Evolutionary conservation across 2,113 vertebrate species (phyloP).

Genomic region (Crotalus viridis): DNA sequence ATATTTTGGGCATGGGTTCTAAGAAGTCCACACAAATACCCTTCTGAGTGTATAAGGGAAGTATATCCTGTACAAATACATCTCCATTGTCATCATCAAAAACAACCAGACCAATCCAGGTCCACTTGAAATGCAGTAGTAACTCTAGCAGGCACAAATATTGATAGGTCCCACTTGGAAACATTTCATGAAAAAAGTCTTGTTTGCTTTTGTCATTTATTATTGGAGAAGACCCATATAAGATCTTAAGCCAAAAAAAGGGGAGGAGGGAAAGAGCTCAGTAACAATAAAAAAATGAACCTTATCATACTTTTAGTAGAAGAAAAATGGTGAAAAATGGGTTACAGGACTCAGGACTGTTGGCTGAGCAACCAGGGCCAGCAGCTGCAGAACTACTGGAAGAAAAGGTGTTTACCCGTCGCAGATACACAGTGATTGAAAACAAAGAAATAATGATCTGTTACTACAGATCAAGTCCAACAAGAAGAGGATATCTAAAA

Average conservation of each 20-base stretch:
- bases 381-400: too few species aligned
- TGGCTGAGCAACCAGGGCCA: too few species aligned
- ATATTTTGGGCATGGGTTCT: not conserved
- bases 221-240: not conserved
- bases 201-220: not conserved
- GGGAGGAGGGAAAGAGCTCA: not conserved
- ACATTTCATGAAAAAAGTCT: not conserved
- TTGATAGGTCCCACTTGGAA: not conserved
- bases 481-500: too few species aligned
- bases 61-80: not conserved
- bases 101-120: not conserved
- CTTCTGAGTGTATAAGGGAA: not conserved
- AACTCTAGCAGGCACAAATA: not conserved
- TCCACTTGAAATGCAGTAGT: not conserved
- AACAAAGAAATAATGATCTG: too few species aligned
- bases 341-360: too few species aligned
- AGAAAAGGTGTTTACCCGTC: too few species aligned
- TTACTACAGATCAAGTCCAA: too few species aligned
- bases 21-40: not conserved
- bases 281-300: not conserved
- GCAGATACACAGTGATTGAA: too few species aligned
- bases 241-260: not conserved
- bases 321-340: too few species aligned
- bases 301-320: too few species aligned
- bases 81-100: not conserved